A percentile compares a stretch with the other conserved stretches of the same genome.
phyloP scores from a whole-genome alignment of 2,888 invertebrate genomes.

The Synergus laeviventris region DNA sequence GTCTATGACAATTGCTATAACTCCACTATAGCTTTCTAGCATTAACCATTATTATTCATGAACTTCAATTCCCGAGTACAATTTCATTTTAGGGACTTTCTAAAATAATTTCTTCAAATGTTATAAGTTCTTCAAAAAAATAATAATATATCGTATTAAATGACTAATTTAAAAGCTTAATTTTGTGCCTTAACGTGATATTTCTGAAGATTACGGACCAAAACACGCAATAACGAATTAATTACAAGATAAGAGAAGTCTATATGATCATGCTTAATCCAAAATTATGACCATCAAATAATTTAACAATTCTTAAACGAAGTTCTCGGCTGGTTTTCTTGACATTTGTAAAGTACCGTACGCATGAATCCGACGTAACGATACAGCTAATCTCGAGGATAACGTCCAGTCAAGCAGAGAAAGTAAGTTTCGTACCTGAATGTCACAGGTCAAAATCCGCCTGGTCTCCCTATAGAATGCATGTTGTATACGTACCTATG shows the following conservation, averaged over 20 bases:
- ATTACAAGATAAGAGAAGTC: not conserved
- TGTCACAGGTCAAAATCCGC: conserved; percentile 71
- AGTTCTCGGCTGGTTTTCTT: conserved; percentile 56
- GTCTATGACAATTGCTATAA: no score
- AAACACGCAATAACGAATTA: not conserved
- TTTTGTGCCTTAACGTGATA: not conserved
- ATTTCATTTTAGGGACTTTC: no score
- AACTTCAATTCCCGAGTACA: no score
- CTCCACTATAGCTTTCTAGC: no score
- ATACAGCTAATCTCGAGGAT: conserved; percentile 53
- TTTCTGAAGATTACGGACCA: not conserved
- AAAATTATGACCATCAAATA: conserved; percentile 23
- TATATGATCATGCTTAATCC: not conserved
- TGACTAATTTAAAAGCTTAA: not conserved
- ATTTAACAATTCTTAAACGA: conserved; percentile 27
- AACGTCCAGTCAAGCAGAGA: conserved; percentile 65
- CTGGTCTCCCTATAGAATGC: conserved; percentile 50
- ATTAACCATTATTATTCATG: no score
- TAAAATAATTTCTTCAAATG: not conserved
- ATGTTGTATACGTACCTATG: not conserved
- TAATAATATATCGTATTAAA: not conserved
- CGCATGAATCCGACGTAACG: conserved; percentile 58
- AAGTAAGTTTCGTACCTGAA: conserved; percentile 71
- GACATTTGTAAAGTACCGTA: conserved; percentile 60
- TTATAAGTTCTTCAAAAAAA: not conserved